Evolutionary conservation across 2,888 invertebrate genomes (phyloP).

Genomic region (Hypomecis punctinalis): DNA sequence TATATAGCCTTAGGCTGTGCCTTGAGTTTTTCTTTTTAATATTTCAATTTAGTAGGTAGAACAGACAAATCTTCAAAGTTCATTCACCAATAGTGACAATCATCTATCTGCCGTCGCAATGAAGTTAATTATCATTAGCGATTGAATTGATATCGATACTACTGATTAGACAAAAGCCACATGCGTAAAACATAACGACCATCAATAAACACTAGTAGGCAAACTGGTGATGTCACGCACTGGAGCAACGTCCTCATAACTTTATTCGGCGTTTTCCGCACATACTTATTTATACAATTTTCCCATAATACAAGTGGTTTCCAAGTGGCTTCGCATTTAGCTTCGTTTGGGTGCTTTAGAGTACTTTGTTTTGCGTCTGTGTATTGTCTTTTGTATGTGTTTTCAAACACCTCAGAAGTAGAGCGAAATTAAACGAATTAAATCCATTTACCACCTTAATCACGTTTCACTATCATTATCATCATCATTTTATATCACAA

Average conservation of each 20-base stretch:
- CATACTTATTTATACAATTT: conserved; percentile 13
- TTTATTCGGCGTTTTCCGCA: conserved; percentile 18
- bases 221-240: conserved; percentile 27
- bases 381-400: no score
- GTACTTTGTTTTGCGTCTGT: no score
- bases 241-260: conserved; percentile 22
- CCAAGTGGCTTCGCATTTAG: conserved; percentile 3
- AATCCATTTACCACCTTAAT: no score
- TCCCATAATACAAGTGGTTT: neutral
- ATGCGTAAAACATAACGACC: conserved; percentile 13
- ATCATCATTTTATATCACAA: no score
- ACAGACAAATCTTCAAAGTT: no score
- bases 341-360: neutral
- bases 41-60: no score
- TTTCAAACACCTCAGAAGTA: no score
- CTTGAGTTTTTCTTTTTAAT: no score
- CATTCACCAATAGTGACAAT: no score
- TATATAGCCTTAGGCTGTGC: no score
- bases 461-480: no score
- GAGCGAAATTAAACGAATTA: no score
- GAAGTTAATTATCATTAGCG: neutral
- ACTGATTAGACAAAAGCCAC: conserved; percentile 12
- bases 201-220: conserved; percentile 23
- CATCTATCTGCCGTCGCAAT: neutral
- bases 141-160: neutral